A percentile compares a stretch with the other conserved stretches of the same genome.
Evolutionary conservation across 2,888 invertebrate species (phyloP).

Genomic region (Tetragnatha montana): DNA sequence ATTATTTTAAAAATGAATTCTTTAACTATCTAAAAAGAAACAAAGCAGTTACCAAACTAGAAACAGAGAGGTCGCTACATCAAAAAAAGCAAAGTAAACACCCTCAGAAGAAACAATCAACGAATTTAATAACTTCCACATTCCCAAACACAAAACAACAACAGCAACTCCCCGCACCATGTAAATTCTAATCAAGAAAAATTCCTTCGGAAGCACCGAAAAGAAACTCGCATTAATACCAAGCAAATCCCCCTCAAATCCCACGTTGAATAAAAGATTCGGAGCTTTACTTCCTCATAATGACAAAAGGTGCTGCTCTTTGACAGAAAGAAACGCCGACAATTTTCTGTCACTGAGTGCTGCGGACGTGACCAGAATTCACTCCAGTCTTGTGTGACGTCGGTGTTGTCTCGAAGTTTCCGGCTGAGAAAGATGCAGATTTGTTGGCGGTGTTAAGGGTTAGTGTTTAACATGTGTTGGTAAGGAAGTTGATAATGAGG

Average conservation of each 20-base stretch:
- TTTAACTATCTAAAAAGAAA: too few species aligned
- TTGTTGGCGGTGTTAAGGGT: too few species aligned
- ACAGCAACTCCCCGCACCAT: background rate
- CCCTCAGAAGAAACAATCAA: background rate
- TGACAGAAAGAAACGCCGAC: background rate
- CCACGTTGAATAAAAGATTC: constrained; percentile 37
- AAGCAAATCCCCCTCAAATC: constrained; percentile 19
- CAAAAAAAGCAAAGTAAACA: too few species aligned
- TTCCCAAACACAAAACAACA: background rate
- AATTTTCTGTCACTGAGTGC: background rate
- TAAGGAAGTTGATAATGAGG: too few species aligned
- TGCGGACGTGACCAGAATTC: too few species aligned
- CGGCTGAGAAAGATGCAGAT: too few species aligned
- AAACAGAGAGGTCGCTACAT: too few species aligned
- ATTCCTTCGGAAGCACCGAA: background rate
- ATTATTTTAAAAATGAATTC: too few species aligned
- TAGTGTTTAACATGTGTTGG: too few species aligned
- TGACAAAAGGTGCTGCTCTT: background rate
- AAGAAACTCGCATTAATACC: constrained; percentile 2
- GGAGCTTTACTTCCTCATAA: background rate
- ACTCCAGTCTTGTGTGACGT: too few species aligned
- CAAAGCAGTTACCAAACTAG: too few species aligned
- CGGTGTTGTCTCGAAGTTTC: too few species aligned
- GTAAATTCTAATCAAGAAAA: background rate
- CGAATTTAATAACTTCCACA: background rate